phyloP scores from a whole-genome alignment of 2,888 invertebrate species.

The Volucella zonaria region DNA sequence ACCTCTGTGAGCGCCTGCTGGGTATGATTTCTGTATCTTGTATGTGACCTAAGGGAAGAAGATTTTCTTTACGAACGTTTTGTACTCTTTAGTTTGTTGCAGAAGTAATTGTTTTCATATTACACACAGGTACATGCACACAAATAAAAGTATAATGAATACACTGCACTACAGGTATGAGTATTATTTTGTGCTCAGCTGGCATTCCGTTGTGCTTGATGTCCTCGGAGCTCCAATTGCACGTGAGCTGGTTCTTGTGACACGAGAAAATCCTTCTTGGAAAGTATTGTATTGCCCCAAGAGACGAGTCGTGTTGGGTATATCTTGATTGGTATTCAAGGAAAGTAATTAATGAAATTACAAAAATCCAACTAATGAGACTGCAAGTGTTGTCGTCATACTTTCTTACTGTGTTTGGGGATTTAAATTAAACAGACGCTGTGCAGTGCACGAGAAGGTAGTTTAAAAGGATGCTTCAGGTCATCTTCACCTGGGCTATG shows the following conservation, averaged over 20 bases:
- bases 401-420: neutral
- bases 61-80: conserved; percentile 54
- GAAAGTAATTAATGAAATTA: conserved; percentile 68
- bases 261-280: neutral
- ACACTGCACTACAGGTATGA: neutral
- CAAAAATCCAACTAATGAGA: conserved; percentile 64
- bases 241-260: conserved; percentile 49
- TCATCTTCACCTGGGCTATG: conserved; percentile 4
- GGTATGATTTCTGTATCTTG: conserved; percentile 43
- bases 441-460: neutral
- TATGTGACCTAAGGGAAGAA: conserved; percentile 33
- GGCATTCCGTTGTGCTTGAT: conserved; percentile 30
- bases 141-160: neutral
- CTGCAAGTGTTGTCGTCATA: conserved; percentile 42
- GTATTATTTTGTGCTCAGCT: conserved; percentile 53
- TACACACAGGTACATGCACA: conserved; percentile 20
- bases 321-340: conserved; percentile 37
- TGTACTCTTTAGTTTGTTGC: conserved; percentile 53
- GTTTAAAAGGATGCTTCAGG: conserved; percentile 6
- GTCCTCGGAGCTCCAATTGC: conserved; percentile 20
- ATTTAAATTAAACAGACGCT: conserved; percentile 13
- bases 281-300: neutral
- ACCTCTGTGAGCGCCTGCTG: conserved; percentile 5
- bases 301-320: conserved; percentile 2
- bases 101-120: conserved; percentile 68